These are phyloP conservation scores for Gallinago jamesoni DNA, from an alignment of 2,113 vertebrate species.

Conservation along the genomic window DNA sequence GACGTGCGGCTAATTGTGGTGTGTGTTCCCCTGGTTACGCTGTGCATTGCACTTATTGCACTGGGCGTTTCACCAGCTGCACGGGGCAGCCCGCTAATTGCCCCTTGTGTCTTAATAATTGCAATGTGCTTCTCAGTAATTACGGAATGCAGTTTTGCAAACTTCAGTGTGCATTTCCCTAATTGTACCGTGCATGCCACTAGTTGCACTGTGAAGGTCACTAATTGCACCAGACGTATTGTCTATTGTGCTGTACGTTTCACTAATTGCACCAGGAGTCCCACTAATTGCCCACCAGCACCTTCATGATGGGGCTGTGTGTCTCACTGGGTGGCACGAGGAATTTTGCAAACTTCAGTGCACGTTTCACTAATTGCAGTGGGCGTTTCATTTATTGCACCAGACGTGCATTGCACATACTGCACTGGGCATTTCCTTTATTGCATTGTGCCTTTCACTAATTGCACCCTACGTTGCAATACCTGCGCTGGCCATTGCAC, in stretches of 20 bases:
- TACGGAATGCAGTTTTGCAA: fast-evolving
- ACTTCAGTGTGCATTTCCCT: background rate
- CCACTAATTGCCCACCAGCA: background rate
- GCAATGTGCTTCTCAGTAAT: no score
- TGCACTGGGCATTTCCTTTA: no score
- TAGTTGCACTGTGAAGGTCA: fast-evolving
- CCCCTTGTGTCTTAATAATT: background rate
- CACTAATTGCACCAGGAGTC: background rate
- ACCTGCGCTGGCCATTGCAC: no score
- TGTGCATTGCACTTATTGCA: fast-evolving
- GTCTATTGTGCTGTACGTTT: fast-evolving
- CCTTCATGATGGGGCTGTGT: no score
- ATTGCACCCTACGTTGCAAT: no score
- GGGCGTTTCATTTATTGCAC: fast-evolving
- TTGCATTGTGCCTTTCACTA: no score
- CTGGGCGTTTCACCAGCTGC: background rate
- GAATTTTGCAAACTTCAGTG: background rate
- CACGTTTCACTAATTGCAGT: fast-evolving
- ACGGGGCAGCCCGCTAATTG: background rate
- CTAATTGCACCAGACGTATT: background rate
- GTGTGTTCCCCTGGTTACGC: background rate
- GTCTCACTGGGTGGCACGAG: no score
- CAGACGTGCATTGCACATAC: no score
- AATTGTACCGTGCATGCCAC: fast-evolving
- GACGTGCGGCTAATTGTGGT: background rate